Evolutionary conservation across 2,113 vertebrate genomes (phyloP).

Genomic region (Nycticorax nycticorax): DNA sequence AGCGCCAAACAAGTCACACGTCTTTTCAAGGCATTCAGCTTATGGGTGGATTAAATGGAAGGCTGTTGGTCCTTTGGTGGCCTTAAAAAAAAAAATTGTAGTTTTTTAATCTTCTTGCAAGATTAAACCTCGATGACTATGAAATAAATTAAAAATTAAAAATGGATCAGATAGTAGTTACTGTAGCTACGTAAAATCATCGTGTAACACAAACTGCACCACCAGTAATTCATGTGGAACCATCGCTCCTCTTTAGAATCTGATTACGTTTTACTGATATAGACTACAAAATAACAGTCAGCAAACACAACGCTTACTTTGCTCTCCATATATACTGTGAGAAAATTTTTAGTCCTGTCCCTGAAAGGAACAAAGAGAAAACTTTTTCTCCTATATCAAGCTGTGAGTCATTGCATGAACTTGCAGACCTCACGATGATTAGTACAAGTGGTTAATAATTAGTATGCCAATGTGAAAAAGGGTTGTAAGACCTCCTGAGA

Average conservation of each 20-base stretch:
- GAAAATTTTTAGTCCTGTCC: background rate
- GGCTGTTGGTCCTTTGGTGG: conserved; percentile 32
- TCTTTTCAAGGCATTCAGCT: conserved; percentile 67
- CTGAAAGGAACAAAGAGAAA: background rate
- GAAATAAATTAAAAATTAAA: conserved; percentile 56
- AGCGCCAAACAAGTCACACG: conserved; percentile 69
- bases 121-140: conserved; percentile 46
- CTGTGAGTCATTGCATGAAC: background rate
- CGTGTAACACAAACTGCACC: background rate
- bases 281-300: background rate
- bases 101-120: conserved; percentile 39
- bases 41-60: conserved; percentile 61
- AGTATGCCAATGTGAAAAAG: background rate
- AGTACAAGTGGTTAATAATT: conserved; percentile 7
- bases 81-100: conserved; percentile 47
- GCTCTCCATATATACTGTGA: background rate
- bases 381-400: background rate
- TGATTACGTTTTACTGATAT: background rate
- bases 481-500: background rate
- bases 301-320: background rate
- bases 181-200: conserved; percentile 18
- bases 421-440: conserved; percentile 17
- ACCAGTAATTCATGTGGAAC: background rate
- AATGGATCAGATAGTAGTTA: conserved; percentile 11
- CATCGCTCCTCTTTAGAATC: background rate